Evolutionary conservation across 2,888 invertebrate genomes (phyloP).

Genomic region (Troglohyphantes excavatus): DNA sequence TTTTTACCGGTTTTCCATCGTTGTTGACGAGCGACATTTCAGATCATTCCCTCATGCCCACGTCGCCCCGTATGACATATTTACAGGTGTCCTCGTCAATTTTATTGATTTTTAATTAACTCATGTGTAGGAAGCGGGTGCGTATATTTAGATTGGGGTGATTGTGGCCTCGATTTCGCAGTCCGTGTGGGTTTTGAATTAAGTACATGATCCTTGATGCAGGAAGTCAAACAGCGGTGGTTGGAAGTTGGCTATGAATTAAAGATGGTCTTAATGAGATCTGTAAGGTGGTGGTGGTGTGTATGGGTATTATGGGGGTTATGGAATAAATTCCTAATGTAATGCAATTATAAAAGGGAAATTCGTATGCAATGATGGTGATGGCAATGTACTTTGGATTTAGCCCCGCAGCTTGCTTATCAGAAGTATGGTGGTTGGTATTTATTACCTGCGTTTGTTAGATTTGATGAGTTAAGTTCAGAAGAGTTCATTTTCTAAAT

Average conservation of each 20-base stretch:
- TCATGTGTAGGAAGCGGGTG: conserved; percentile 1
- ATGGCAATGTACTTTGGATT: too few species aligned
- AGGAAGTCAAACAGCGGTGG: not conserved
- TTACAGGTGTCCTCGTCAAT: conserved; percentile 11
- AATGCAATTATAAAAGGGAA: too few species aligned
- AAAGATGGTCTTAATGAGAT: conserved; percentile 18
- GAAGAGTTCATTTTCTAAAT: too few species aligned
- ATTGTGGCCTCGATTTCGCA: conserved; percentile 42
- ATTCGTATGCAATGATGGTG: too few species aligned
- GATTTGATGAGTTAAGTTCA: too few species aligned
- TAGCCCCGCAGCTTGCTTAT: too few species aligned
- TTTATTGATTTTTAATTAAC: conserved; percentile 47
- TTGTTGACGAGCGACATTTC: not conserved
- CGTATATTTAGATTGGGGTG: conserved; percentile 27
- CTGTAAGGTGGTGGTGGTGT: too few species aligned
- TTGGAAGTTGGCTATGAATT: conserved; percentile 33
- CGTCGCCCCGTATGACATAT: conserved; percentile 10
- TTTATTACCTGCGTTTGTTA: too few species aligned
- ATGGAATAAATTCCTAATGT: too few species aligned
- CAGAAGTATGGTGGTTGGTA: too few species aligned
- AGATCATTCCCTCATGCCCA: conserved; percentile 14
- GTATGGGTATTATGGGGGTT: too few species aligned
- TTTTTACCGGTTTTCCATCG: not conserved
- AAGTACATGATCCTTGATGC: not conserved
- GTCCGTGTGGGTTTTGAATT: conserved; percentile 10